Conservation (phyloP, 2,888 invertebrate genomes). For the Stenolophus ochropezus region DNA sequence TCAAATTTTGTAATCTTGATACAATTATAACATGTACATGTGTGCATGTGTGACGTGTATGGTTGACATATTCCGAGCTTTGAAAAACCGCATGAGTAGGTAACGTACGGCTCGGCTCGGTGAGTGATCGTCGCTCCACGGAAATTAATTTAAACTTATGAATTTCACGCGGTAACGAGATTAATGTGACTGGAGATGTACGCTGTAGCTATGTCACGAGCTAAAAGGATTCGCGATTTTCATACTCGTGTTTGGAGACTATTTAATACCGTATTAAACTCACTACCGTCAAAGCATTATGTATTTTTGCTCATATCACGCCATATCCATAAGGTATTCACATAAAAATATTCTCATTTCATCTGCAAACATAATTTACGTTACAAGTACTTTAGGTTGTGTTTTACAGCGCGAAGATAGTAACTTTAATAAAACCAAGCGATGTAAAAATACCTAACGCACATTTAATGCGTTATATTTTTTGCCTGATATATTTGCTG, state of each 20-base stretch:
- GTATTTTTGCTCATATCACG: too few relatives aligned
- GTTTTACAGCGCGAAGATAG: too few relatives aligned
- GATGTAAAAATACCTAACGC: too few relatives aligned
- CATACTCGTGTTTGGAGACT: background rate
- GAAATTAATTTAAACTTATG: slow-evolving; percentile 32
- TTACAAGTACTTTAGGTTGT: too few relatives aligned
- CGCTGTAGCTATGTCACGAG: background rate
- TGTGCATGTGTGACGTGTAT: background rate
- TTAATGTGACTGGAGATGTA: background rate
- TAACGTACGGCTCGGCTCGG: background rate
- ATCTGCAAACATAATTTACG: too few relatives aligned
- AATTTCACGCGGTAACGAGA: slow-evolving; percentile 15
- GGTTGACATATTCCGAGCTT: slow-evolving; percentile 18
- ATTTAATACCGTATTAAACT: background rate
- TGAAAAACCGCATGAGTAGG: slow-evolving; percentile 12
- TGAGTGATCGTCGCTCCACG: background rate
- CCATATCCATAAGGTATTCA: too few relatives aligned
- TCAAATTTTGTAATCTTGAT: background rate
- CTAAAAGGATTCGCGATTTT: slow-evolving; percentile 1
- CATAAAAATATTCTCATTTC: too few relatives aligned
- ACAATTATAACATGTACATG: background rate
- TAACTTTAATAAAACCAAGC: too few relatives aligned
- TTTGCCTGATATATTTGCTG: too few relatives aligned
- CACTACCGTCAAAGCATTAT: background rate
- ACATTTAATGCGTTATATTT: too few relatives aligned